Evolutionary conservation across 1,140 invertebrate species (phyloP).

Genomic region (Drosophila navojoa): DNA sequence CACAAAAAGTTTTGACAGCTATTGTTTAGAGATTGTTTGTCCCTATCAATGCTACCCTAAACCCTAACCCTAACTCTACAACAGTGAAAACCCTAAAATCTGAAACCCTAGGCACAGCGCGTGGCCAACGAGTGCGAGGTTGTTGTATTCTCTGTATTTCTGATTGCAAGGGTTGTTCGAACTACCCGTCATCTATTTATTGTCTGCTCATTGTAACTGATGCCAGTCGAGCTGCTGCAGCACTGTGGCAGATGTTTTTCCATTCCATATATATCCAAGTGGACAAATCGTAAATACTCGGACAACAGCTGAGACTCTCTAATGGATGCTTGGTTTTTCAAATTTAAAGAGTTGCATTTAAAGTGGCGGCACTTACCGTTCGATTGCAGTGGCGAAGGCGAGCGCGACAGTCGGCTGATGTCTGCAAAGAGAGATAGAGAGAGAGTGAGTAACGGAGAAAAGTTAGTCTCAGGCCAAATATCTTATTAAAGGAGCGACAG

Average conservation of each 20-base stretch:
- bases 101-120: conserved; percentile 38
- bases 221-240: conserved; percentile 27
- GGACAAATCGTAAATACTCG: conserved; percentile 82
- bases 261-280: conserved; percentile 40
- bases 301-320: conserved; percentile 69
- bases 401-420: conserved; percentile 81
- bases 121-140: conserved; percentile 60
- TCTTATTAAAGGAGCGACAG: conserved; percentile 18
- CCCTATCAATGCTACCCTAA: conserved; percentile 25
- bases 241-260: conserved; percentile 69
- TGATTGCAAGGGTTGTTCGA: conserved; percentile 62
- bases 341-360: conserved; percentile 2
- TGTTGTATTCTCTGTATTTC: too few relatives aligned
- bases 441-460: conserved; percentile 29
- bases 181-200: background rate
- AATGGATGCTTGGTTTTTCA: conserved; percentile 8
- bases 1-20: conserved; percentile 71
- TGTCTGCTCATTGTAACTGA: conserved; percentile 61
- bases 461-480: too few relatives aligned
- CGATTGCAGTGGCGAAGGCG: conserved; percentile 81
- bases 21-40: background rate
- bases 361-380: conserved; percentile 73
- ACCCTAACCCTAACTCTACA: conserved; percentile 17
- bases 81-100: conserved; percentile 11
- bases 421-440: conserved; percentile 65